Percentiles rank a stretch among this genome's conserved stretches.
Conservation (phyloP, 2,888 invertebrate species). For the Laothoe populi region DNA sequence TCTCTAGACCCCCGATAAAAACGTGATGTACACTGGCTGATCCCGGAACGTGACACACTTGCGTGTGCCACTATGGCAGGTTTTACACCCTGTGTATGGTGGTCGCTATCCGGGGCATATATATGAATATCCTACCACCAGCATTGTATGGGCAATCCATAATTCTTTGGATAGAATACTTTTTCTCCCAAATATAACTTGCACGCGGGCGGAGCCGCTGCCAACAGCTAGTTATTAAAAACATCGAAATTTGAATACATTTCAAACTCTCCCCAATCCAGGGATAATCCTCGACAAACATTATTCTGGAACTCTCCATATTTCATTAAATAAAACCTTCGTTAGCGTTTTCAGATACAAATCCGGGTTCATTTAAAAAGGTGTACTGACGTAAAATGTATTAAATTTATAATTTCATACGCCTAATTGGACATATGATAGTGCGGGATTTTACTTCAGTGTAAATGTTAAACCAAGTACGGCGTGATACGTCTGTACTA, state of each 20-base stretch:
- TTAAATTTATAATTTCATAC: constrained; percentile 4
- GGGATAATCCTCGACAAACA: constrained; percentile 24
- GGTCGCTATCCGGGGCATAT: too few species aligned
- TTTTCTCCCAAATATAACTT: too few species aligned
- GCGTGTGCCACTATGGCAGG: too few species aligned
- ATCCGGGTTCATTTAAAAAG: not conserved
- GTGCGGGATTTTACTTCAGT: not conserved
- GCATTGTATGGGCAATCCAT: too few species aligned
- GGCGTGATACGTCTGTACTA: not conserved
- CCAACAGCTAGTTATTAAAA: not conserved
- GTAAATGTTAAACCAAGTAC: not conserved
- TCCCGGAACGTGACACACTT: too few species aligned
- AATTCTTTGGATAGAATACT: too few species aligned
- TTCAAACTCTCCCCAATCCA: not conserved
- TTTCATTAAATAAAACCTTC: constrained; percentile 35
- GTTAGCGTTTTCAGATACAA: constrained; percentile 32
- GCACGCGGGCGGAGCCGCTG: too few species aligned
- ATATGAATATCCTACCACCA: too few species aligned
- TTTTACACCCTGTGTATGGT: too few species aligned
- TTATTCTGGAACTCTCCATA: constrained; percentile 32
- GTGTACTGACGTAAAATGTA: not conserved
- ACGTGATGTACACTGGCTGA: too few species aligned
- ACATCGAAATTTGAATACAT: not conserved
- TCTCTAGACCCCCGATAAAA: too few species aligned
- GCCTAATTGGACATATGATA: not conserved